Base-by-base conservation (phyloP, 2,888 invertebrate species). In the Drosophila ezoana region DNA sequence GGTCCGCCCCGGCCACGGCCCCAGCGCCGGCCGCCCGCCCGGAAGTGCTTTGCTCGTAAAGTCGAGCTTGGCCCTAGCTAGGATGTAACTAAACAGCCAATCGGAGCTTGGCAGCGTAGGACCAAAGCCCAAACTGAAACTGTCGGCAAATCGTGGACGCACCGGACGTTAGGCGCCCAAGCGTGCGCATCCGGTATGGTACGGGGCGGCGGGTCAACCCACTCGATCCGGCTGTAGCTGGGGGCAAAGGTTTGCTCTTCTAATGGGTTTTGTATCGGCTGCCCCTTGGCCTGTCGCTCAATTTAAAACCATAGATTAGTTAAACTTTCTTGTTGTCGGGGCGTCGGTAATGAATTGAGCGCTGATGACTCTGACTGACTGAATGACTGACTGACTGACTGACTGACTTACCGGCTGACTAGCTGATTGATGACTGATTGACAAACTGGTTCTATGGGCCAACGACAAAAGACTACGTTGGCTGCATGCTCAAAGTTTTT, bases 331-430 rank as follows among this genome's bases (percentile, higher is more conserved):
- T 60, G 59, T 65, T 52, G 62, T 43, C 44, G 63, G 54, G 51
- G 68, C 47, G 57, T 51, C 33, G 66, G 77, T 80, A 78, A 78
- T 78, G 73, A 80, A 66, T 76, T 78, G 54, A 76, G 73, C 79
- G 60, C 23, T 67, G 54, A 51, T 54, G 45, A 43, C 41, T 43
- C 48, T 18, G 18, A 18, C 18, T 18, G 18, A 18, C 18, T 18
- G 18, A 18, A 18, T 20, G 20, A 20, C 4, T 41, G 8, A 23
- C 6, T n/a, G n/a, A 28, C 45, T 58, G 45, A 33, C 13, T 23
- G n/a, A 28, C 13, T 43, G 48, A 40, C 20, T 37, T 14, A 13
- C 23, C 10, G 45, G 23, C 33, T 32, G 54, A 16, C 16, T 35
- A 20, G 14, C 37, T 11, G 28, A 32, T n/a, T 45, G 35, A 56